Evolutionary conservation across 2,113 vertebrate species (phyloP).

Genomic region (Pelecanus crispus): DNA sequence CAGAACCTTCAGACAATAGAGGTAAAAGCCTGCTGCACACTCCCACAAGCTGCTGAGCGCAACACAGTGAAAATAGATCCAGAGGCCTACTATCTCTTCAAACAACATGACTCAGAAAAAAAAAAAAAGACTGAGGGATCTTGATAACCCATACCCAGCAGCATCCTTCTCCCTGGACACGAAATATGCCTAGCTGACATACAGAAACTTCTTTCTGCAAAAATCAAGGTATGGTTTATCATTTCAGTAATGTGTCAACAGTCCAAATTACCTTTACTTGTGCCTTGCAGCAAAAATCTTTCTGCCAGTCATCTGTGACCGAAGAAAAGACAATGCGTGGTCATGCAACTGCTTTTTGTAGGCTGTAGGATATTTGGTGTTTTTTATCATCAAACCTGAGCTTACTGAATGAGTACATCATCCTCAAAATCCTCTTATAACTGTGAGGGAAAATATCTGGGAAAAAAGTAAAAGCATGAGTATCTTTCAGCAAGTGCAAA

Average conservation of each 20-base stretch:
- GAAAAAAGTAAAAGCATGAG: not conserved
- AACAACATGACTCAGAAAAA: rapidly evolving
- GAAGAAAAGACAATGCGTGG: not conserved
- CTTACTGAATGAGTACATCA: not conserved
- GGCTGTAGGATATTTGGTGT: not conserved
- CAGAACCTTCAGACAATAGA: not conserved
- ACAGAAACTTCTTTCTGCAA: not conserved
- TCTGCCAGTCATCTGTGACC: not conserved
- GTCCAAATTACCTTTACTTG: not conserved
- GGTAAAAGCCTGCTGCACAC: not conserved
- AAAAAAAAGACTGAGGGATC: not conserved
- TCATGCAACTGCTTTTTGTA: not conserved
- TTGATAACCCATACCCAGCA: not conserved
- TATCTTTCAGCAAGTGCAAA: not conserved
- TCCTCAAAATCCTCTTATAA: not conserved
- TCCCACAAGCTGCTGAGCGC: not conserved
- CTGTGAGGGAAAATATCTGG: not conserved
- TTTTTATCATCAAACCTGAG: not conserved
- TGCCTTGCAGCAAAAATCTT: not conserved
- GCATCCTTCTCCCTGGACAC: not conserved
- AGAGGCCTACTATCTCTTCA: not conserved
- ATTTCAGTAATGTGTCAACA: not conserved
- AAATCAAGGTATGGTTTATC: not conserved
- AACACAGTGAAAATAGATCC: not conserved
- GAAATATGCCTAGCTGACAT: not conserved